Evolutionary conservation across 2,888 invertebrate genomes (phyloP).

Genomic region (Electrophaes corylata): DNA sequence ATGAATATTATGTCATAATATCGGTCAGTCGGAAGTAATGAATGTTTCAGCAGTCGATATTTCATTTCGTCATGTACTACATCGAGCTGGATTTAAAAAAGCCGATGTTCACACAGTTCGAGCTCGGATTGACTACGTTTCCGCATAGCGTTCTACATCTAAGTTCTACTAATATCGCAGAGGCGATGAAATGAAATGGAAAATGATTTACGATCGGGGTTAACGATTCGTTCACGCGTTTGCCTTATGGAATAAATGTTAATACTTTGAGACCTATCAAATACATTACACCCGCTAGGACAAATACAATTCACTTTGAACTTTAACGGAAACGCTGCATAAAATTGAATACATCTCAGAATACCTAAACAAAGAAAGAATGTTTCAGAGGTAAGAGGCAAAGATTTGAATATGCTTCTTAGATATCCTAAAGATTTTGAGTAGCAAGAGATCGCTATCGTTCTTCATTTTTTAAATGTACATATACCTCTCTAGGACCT

Average conservation of each 20-base stretch:
- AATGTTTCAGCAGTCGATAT: constrained; percentile 58
- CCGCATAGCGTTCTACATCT: constrained; percentile 55
- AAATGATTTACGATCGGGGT: constrained; percentile 55
- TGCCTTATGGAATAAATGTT: constrained; percentile 39
- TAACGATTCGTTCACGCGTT: constrained; percentile 48
- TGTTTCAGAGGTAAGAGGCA: too few species aligned
- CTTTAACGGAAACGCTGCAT: constrained; percentile 3
- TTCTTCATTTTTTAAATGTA: not conserved
- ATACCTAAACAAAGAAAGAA: not conserved
- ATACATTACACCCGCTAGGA: not conserved
- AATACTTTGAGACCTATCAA: constrained; percentile 28
- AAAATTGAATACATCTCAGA: not conserved
- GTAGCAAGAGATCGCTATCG: not conserved
- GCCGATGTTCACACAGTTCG: constrained; percentile 46
- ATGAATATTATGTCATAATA: constrained; percentile 54
- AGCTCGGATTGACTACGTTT: constrained; percentile 51
- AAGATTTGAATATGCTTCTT: not conserved
- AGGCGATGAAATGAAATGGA: constrained; percentile 44
- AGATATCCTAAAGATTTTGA: not conserved
- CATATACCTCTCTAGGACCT: not conserved
- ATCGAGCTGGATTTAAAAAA: constrained; percentile 49
- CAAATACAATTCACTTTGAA: constrained; percentile 24
- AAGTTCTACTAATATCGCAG: constrained; percentile 38
- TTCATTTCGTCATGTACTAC: constrained; percentile 62
- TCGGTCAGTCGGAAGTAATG: constrained; percentile 44